Evolutionary conservation across 2,888 invertebrate species (phyloP).

Genomic region (Polia nebulosa): DNA sequence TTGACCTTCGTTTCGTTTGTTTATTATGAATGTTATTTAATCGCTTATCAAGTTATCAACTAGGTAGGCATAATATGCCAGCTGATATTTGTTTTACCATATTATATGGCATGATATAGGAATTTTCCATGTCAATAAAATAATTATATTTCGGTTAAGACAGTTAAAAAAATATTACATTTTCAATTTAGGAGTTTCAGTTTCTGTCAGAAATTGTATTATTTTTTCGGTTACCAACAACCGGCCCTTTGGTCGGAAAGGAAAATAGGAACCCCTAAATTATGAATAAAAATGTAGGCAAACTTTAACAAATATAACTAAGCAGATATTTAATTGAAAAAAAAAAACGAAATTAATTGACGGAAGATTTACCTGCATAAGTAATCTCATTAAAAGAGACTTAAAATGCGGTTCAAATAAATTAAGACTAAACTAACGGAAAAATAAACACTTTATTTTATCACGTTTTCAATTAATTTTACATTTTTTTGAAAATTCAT

Average conservation of each 20-base stretch:
- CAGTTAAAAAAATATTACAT: background rate
- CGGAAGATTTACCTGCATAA: background rate
- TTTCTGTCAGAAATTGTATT: conserved; percentile 32
- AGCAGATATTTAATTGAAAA: background rate
- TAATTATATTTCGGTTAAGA: background rate
- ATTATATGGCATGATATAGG: background rate
- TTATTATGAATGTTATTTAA: conserved; percentile 60
- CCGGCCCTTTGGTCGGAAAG: background rate
- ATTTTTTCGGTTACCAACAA: background rate
- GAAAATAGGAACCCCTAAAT: background rate
- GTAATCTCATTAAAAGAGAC: background rate
- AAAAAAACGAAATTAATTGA: background rate
- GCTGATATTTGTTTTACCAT: conserved; percentile 15
- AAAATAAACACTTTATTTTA: background rate
- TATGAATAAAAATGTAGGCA: background rate
- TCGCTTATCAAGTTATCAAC: conserved; percentile 40
- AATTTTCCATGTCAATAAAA: conserved; percentile 23
- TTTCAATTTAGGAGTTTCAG: conserved; percentile 1
- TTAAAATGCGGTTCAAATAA: conserved; percentile 13
- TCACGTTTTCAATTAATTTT: background rate
- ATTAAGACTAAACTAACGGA: background rate
- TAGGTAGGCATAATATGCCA: background rate
- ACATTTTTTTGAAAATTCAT: no score
- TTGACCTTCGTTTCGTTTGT: conserved; percentile 64
- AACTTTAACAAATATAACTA: no score